These are phyloP conservation scores for Manduca sexta DNA, from an alignment of 1,140 invertebrate genomes.

Conservation along the genomic window DNA sequence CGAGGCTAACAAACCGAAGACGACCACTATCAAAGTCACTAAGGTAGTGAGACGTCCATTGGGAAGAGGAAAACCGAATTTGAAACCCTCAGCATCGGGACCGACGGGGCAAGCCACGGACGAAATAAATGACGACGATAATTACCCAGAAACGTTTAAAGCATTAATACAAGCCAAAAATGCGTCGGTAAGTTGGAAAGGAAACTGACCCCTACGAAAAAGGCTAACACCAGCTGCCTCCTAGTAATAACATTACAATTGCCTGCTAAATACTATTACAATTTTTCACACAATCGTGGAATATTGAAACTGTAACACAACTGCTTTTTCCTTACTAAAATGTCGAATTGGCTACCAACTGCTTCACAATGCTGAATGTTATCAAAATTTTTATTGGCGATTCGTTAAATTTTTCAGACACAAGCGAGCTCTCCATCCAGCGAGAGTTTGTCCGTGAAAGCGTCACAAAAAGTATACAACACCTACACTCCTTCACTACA, in stretches of 20 bases:
- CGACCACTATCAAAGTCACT: constrained; percentile 34
- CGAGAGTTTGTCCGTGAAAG: constrained; percentile 68
- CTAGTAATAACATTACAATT: no score
- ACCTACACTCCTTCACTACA: constrained; percentile 47
- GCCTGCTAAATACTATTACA: no score
- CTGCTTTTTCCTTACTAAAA: no score
- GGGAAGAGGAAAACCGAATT: constrained; percentile 33
- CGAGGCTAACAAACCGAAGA: constrained; percentile 28
- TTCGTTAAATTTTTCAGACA: constrained; percentile 50
- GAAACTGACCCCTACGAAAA: background rate
- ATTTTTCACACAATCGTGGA: no score
- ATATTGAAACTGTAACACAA: no score
- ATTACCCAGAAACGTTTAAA: constrained; percentile 67
- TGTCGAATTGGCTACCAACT: no score
- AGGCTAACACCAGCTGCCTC: no score
- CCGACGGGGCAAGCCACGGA: constrained; percentile 41
- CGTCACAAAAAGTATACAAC: constrained; percentile 64
- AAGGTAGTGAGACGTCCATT: constrained; percentile 51
- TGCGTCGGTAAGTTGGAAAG: constrained; percentile 48
- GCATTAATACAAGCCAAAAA: constrained; percentile 65
- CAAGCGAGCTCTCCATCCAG: constrained; percentile 54
- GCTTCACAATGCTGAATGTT: background rate
- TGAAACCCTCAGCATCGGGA: constrained; percentile 23
- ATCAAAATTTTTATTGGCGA: constrained; percentile 1
- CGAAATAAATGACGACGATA: constrained; percentile 63